phyloP scores from a whole-genome alignment of 2,113 vertebrate genomes.

The Eira barbara region DNA sequence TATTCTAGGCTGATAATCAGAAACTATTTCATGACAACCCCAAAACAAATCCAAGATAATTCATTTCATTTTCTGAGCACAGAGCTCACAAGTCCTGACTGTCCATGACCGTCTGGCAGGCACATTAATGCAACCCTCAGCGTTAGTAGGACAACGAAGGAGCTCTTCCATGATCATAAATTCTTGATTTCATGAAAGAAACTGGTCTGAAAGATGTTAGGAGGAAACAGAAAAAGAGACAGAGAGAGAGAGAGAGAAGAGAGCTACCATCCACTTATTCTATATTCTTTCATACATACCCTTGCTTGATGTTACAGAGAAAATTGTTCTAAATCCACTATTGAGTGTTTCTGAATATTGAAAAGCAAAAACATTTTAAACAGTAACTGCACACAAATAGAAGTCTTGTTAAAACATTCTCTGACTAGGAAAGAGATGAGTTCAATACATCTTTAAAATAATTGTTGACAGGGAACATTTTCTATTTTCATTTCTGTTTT shows the following conservation, averaged over 20 bases:
- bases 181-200: neutral
- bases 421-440: neutral
- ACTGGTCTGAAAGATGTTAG: too few species aligned
- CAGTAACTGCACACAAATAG: neutral
- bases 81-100: neutral
- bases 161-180: neutral
- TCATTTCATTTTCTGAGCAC: neutral
- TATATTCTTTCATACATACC: neutral
- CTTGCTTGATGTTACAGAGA: neutral
- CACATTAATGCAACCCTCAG: neutral
- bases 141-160: neutral
- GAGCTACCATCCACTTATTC: neutral
- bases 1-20: neutral
- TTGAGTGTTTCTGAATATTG: neutral
- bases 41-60: neutral
- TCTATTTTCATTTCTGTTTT: neutral
- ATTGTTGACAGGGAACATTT: neutral
- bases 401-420: neutral
- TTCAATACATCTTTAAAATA: neutral
- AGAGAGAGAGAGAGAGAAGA: too few species aligned
- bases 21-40: neutral
- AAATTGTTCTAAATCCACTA: neutral
- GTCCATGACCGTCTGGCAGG: rapidly evolving
- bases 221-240: neutral
- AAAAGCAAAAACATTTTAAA: neutral